Percentiles rank a stretch among this genome's conserved stretches.
phyloP scores from a whole-genome alignment of 2,888 invertebrate genomes.

The Timema podura region DNA sequence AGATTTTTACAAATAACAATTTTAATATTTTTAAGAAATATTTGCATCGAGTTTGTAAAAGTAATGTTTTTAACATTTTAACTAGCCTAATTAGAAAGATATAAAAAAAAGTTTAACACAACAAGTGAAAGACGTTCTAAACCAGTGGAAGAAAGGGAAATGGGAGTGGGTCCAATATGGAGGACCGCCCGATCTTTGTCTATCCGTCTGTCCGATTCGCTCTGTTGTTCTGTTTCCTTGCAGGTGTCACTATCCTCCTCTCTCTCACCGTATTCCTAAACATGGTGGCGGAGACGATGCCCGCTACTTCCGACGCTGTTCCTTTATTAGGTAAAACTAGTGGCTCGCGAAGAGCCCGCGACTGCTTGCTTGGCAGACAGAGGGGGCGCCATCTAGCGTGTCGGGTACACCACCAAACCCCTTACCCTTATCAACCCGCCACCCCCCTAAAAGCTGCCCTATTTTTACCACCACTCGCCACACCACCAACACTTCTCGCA shows the following conservation, averaged over 20 bases:
- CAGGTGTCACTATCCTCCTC: constrained; percentile 94
- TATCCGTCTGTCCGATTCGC: neutral
- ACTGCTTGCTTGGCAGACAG: constrained; percentile 24
- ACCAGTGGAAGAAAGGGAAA: too few species aligned
- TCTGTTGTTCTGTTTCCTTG: constrained; percentile 35
- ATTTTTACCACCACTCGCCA: constrained; percentile 6
- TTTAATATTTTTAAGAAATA: too few species aligned
- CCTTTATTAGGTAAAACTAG: constrained; percentile 66
- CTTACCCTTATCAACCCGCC: neutral
- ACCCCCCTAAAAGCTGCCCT: neutral
- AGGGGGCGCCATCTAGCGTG: constrained; percentile 11
- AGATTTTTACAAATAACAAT: too few species aligned
- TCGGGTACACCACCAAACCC: constrained; percentile 9
- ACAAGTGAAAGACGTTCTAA: too few species aligned
- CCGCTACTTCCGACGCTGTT: constrained; percentile 92
- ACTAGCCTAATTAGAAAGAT: too few species aligned
- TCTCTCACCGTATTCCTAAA: constrained; percentile 97
- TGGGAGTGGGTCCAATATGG: too few species aligned
- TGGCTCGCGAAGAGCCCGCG: constrained; percentile 7
- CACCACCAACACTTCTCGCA: constrained; percentile 26
- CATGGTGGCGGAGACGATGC: constrained; percentile 98
- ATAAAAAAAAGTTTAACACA: too few species aligned
- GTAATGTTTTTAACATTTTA: too few species aligned
- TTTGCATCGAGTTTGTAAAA: too few species aligned
- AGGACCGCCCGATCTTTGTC: too few species aligned